phyloP scores from a whole-genome alignment of 2,113 vertebrate genomes.

The Okapia johnstoni region DNA sequence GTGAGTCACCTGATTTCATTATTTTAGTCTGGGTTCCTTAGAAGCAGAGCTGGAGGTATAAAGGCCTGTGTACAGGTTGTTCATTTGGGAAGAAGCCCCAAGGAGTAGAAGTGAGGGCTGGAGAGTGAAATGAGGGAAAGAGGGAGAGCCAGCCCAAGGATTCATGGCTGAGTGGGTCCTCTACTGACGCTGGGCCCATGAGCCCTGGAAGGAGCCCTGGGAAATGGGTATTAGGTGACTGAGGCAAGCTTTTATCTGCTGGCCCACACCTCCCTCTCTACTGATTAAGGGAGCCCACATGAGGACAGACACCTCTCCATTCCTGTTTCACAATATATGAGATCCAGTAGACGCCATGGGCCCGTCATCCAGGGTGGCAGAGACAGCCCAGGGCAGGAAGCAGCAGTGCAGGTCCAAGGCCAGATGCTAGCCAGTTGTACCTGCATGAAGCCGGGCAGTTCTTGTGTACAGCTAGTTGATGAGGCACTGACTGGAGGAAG shows the following conservation, averaged over 20 bases:
- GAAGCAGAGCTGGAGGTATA: not conserved
- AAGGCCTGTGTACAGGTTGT: not conserved
- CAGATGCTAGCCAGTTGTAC: not conserved
- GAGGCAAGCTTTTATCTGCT: not conserved
- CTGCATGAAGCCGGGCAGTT: not conserved
- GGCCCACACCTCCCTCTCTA: not conserved
- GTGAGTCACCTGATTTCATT: not conserved
- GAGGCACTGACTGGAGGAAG: not conserved
- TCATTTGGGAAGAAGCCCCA: not conserved
- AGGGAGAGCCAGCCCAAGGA: not conserved
- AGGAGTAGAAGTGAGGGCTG: not conserved
- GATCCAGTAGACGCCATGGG: not conserved
- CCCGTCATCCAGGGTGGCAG: not conserved
- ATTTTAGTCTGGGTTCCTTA: not conserved
- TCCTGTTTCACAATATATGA: not conserved
- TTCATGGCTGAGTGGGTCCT: fast-evolving
- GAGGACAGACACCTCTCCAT: not conserved
- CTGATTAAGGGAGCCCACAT: not conserved
- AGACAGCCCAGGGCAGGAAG: not conserved
- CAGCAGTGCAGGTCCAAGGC: not conserved
- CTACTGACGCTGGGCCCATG: not conserved
- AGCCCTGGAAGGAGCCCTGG: not conserved
- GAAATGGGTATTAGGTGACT: not conserved
- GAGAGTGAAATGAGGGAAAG: not conserved
- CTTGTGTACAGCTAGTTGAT: not conserved